Evolutionary conservation across 1,140 invertebrate species (phyloP).

Genomic region (Papilio helenus): DNA sequence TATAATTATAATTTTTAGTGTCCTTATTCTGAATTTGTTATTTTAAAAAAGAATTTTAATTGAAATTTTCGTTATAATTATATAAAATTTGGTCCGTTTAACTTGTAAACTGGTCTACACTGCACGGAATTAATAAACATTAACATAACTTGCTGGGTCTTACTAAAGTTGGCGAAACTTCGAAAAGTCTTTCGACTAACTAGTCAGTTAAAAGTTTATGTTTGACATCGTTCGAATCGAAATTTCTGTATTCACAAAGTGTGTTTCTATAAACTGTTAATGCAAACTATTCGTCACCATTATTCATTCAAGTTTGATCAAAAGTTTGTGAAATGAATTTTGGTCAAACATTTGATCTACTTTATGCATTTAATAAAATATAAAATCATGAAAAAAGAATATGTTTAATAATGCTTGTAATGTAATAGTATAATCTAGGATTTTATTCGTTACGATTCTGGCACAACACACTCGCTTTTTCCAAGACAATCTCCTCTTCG

Average conservation of each 20-base stretch:
- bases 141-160: conserved; percentile 16
- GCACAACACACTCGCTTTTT: too few species aligned
- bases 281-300: conserved; percentile 17
- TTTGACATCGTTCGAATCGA: conserved; percentile 29
- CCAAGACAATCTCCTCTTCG: too few species aligned
- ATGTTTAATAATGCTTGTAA: too few species aligned
- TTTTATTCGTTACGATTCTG: too few species aligned
- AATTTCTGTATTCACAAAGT: conserved; percentile 30
- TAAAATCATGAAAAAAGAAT: not conserved
- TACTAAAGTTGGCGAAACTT: conserved; percentile 24
- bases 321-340: not conserved
- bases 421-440: too few species aligned
- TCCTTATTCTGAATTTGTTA: too few species aligned
- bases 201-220: conserved; percentile 33
- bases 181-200: too few species aligned
- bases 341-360: not conserved
- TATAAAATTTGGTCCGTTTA: not conserved
- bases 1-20: too few species aligned
- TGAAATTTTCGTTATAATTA: not conserved
- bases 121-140: conserved; percentile 11
- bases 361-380: not conserved
- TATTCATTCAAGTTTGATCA: not conserved
- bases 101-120: not conserved
- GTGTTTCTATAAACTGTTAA: conserved; percentile 8
- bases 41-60: not conserved